Base-by-base conservation (phyloP, 2,113 vertebrate species). In the Sylvilagus bachmani region DNA sequence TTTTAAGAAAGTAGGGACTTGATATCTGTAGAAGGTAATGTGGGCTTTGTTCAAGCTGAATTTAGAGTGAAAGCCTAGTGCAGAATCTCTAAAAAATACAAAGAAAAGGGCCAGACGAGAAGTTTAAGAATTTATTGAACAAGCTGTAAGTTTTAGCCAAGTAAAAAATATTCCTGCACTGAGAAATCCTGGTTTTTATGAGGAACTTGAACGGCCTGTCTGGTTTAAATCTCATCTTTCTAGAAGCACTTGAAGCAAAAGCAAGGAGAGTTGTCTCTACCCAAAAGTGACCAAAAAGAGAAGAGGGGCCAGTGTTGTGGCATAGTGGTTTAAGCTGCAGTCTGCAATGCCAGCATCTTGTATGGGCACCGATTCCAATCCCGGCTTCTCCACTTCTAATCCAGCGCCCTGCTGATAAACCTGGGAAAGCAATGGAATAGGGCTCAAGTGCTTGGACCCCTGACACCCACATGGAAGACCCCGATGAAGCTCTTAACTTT, bases 151-250 rank as follows among this genome's bases (percentile, higher is more conserved):
- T 74, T 85, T 89, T 31, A 88, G 38, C 5, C 80, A 55, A 89
- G 36, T 81, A 24, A 77, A 58, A 95, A 90, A 73, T 31, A 90
- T 44, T 69, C 38, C 62, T 13, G 13, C 36, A 81, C 10, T 49
- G 85, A 36, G n/a, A 71, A 88, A 70, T 51, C 38, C 88, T 74
- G 44, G 24, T 69, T 94, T 96, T 92, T 93, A 84, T 67, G 24
- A 21, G 77, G 74, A 89, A 10, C 62, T 85, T 2, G 1, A 88
- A 86, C 67, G 25, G 11, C 29, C 55, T 62, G 73, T 5, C 38
- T 90, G 36, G 53, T 67, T 70, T 81, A 64, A 79, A 36, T 79
- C 87, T 86, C 66, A 53, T 38, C 51, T 91, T 92, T 91, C 86
- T 62, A 94, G 44, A 93, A 95, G 78, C 19, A 29, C 22, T 85